Evolutionary conservation across 2,797 vertebrate species (phyloP).

Genomic region (Protonibea diacanthus): DNA sequence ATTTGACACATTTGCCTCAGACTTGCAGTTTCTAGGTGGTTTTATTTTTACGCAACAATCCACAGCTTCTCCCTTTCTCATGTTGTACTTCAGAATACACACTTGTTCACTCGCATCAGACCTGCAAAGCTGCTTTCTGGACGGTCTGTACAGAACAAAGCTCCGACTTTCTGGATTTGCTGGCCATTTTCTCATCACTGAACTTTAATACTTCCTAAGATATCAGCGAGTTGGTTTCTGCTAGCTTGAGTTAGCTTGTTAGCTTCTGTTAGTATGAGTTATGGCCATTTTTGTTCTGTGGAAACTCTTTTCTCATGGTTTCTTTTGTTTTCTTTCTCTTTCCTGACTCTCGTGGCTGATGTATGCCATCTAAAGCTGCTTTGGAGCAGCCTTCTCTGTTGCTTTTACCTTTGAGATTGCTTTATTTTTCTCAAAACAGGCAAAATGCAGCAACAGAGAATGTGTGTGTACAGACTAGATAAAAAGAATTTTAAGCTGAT

Average conservation of each 20-base stretch:
- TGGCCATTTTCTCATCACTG: background rate
- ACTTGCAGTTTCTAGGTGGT: constrained; percentile 9
- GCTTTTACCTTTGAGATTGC: constrained; percentile 8
- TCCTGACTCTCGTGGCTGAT: constrained; percentile 1
- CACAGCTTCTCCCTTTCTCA: constrained; percentile 12
- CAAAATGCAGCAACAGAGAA: background rate
- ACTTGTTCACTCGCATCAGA: constrained; percentile 1
- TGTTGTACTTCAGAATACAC: background rate
- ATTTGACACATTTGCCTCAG: constrained; percentile 6
- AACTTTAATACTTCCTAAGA: background rate
- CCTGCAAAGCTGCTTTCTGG: background rate
- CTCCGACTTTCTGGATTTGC: background rate
- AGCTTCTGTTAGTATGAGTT: background rate
- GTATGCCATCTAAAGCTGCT: background rate
- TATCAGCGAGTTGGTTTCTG: background rate
- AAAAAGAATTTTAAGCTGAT: background rate
- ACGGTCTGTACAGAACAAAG: constrained; percentile 3
- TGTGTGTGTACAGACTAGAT: background rate
- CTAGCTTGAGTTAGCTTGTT: background rate
- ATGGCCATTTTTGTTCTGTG: background rate
- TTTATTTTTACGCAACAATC: background rate
- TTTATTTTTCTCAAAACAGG: background rate
- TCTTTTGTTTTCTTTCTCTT: background rate
- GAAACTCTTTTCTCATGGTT: background rate
- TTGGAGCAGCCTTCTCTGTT: constrained; percentile 5